Conservation (phyloP, 2,888 invertebrate genomes). For the Stenichneumon culpator region DNA sequence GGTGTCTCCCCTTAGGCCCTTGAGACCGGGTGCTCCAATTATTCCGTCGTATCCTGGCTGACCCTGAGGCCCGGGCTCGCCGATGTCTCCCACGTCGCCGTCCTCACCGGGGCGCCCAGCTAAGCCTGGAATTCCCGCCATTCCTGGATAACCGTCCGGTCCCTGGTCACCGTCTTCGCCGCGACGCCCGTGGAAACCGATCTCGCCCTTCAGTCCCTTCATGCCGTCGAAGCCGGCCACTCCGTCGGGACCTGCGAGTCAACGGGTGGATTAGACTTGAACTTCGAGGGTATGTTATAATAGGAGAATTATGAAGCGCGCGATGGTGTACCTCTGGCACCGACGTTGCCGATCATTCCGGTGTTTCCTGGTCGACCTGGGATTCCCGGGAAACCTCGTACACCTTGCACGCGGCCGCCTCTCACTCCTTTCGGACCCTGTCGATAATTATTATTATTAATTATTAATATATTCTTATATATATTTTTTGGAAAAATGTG, state of each 20-base stretch:
- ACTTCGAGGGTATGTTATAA: background rate
- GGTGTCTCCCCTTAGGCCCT: conserved; percentile 91
- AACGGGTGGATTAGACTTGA: background rate
- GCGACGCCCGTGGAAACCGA: conserved; percentile 81
- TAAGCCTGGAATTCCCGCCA: conserved; percentile 84
- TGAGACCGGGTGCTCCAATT: conserved; percentile 86
- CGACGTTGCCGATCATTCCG: conserved; percentile 81
- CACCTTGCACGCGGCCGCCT: conserved; percentile 86
- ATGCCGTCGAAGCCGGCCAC: conserved; percentile 79
- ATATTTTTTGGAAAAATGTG: background rate
- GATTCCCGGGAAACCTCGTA: conserved; percentile 86
- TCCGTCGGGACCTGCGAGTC: conserved; percentile 79
- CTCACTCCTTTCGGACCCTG: conserved; percentile 85
- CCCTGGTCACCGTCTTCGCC: conserved; percentile 85
- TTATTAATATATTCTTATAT: background rate
- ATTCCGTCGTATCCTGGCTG: conserved; percentile 86
- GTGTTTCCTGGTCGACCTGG: conserved; percentile 87
- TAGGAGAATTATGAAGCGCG: background rate
- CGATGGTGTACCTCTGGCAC: conserved; percentile 75
- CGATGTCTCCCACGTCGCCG: conserved; percentile 86
- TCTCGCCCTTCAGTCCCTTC: conserved; percentile 83
- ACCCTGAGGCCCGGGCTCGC: conserved; percentile 89
- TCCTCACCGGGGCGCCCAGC: conserved; percentile 87
- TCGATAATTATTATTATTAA: conserved; percentile 34
- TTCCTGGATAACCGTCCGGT: conserved; percentile 83